Base-by-base conservation (phyloP, 2,888 invertebrate species). In the Drosophila anomalipes region DNA sequence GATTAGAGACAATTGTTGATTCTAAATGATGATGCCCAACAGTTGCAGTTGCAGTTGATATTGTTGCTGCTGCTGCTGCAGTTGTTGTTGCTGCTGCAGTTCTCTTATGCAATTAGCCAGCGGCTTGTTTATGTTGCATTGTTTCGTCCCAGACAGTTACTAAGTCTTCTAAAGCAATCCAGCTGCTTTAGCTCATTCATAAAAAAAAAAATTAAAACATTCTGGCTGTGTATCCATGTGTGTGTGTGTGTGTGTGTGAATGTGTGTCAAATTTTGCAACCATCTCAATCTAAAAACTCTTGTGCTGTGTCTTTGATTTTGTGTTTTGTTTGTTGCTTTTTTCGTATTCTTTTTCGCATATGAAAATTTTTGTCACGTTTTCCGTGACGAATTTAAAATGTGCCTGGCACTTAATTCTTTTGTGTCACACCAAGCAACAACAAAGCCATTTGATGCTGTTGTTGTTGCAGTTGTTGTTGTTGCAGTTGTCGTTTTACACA, bases 321-420 rank as follows among this genome's bases (percentile, higher is more conserved):
- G 62, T 67, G 52, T 71, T 66, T 49, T 57, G 64, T 61, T 35
- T 47, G 19, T 33, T 30, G 32, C 59, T 60, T 41, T 37, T 49
- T 67, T 49, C 70, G 47, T 66, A 53, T 61, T 56, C 54, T 59
- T 70, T 65, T 74, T 71, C 71, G 87, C 82, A 85, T 87, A 89
- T 87, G 83, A 87, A 87, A 83, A 89, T 83, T 80, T 86, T 89
- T 87, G 87, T 87, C 87, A 87, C 87, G 87, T 87, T 87, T 87
- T 87, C 87, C 87, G 87, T 87, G 87, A 87, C 87, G 89, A 87
- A 87, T 87, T 87, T 87, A 79, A 87, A 87, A 87, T 87, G 87
- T 84, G 87, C 88, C 81, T 79, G 88, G 80, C 89, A 89, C 89
- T 89, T 87, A 87, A 87, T 87, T 87, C 86, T 86, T 86, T 79